These are phyloP conservation scores for Luscinia megarhynchos DNA, from an alignment of 2,797 vertebrate species.

Conservation along the genomic window DNA sequence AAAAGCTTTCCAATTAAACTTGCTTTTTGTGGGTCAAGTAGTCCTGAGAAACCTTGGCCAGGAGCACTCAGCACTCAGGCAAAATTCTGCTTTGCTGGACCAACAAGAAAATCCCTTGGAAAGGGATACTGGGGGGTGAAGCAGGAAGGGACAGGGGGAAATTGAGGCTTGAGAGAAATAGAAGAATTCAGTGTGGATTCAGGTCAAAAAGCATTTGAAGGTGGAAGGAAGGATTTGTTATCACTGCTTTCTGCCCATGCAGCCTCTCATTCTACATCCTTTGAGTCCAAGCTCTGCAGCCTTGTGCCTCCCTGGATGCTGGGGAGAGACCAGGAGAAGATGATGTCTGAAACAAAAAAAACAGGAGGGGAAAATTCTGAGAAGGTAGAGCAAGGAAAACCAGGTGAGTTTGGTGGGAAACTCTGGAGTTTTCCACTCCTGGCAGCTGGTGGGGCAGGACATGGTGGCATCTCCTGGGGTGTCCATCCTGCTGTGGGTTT, in stretches of 20 bases:
- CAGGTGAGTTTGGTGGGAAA: background rate
- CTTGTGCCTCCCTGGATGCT: background rate
- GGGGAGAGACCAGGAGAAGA: background rate
- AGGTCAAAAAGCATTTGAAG: background rate
- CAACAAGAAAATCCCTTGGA: background rate
- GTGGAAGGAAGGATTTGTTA: background rate
- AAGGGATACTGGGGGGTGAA: background rate
- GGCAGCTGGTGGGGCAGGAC: background rate
- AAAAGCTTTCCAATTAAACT: background rate
- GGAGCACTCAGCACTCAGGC: background rate
- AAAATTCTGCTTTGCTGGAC: background rate
- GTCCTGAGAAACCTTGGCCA: background rate
- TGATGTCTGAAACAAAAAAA: background rate
- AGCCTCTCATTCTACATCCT: background rate
- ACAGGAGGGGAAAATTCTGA: rapidly evolving
- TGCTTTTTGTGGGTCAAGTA: background rate
- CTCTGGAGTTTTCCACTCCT: background rate
- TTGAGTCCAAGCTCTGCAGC: background rate
- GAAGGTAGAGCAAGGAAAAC: background rate
- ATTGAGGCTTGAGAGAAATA: rapidly evolving
- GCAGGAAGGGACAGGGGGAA: background rate
- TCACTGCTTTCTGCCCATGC: background rate
- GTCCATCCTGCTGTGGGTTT: background rate
- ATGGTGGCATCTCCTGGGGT: background rate
- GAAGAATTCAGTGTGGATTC: background rate